These are phyloP conservation scores for Bufo bufo DNA, from an alignment of 2,113 vertebrate genomes.

Conservation along the genomic window DNA sequence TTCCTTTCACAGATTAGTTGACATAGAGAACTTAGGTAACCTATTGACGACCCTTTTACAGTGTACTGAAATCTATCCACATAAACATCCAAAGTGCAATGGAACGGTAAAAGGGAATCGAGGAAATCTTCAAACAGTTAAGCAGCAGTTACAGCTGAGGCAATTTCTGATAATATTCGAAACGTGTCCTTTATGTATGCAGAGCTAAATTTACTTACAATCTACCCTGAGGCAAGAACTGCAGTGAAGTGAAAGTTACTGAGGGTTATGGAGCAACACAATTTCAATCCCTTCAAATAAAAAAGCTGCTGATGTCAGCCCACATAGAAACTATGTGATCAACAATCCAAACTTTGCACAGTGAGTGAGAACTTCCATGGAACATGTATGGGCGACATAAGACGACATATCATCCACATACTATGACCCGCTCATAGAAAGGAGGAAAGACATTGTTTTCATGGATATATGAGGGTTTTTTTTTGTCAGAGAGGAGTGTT, in stretches of 20 bases:
- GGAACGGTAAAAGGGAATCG: neutral
- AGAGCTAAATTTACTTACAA: conserved; percentile 42
- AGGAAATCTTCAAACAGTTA: conserved; percentile 20
- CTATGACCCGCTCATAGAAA: no score
- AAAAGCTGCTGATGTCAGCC: conserved; percentile 17
- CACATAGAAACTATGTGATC: neutral
- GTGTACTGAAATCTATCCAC: neutral
- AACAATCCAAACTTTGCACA: neutral
- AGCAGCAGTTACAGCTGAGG: neutral
- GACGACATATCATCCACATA: neutral
- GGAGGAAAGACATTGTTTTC: no score
- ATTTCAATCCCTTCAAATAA: conserved; percentile 6
- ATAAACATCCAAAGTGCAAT: neutral
- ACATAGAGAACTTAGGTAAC: no score
- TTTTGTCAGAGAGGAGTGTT: no score
- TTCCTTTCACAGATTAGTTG: no score
- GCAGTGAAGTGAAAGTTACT: conserved; percentile 15
- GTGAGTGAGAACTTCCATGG: neutral
- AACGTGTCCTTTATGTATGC: conserved; percentile 8
- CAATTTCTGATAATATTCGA: conserved; percentile 29
- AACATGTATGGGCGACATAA: neutral
- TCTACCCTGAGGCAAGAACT: neutral
- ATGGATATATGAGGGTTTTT: no score
- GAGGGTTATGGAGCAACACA: conserved; percentile 16
- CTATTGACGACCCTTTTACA: neutral